Base-by-base conservation (phyloP, 2,888 invertebrate genomes). In the Zele albiditarsus region DNA sequence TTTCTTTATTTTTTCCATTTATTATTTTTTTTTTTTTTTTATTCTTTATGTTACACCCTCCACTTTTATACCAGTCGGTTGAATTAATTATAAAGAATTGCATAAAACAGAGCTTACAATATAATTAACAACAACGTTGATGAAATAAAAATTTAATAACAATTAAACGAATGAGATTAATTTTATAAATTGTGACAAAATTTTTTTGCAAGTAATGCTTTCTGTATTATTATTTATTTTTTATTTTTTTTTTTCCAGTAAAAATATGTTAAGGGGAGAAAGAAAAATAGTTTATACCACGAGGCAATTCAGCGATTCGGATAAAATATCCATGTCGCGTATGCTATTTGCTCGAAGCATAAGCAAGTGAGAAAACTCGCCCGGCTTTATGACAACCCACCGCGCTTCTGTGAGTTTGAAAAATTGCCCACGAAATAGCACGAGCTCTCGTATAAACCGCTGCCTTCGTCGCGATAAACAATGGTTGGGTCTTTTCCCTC, bases 371-470 rank as follows among this genome's bases (percentile, higher is more conserved):
- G 78, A 82, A 79, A 81, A 77, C 79, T 77, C 77, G 69, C 71
- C 75, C 70, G 75, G 81, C 80, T 82, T 80, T 81, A 80, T 80
- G 80, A 81, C 79, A 80, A 81, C 80, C 79, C 77, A 77, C 74
- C 73, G 72, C 53, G 73, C 74, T 81, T 57, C 75, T 74, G 78
- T 78, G 77, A 76, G 76, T 70, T 80, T 82, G 81, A 83, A 82
- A 83, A 84, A 84, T 83, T 73, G 80, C 78, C 78, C 78, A 75
- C 78, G 78, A 80, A 81, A 83, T 81, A 79, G 77, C 80, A 78
- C 80, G 80, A 81, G 78, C 78, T 81, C 80, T 75, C 75, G 79
- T 77, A 80, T 80, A 81, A 81, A 76, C 76, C 77, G 70, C 69
- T 75, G 67, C 72, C 75, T 74, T 76, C 76, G 63, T 71, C 74